Base-by-base conservation (phyloP, 2,888 invertebrate genomes). In the Epinotia bilunana region DNA sequence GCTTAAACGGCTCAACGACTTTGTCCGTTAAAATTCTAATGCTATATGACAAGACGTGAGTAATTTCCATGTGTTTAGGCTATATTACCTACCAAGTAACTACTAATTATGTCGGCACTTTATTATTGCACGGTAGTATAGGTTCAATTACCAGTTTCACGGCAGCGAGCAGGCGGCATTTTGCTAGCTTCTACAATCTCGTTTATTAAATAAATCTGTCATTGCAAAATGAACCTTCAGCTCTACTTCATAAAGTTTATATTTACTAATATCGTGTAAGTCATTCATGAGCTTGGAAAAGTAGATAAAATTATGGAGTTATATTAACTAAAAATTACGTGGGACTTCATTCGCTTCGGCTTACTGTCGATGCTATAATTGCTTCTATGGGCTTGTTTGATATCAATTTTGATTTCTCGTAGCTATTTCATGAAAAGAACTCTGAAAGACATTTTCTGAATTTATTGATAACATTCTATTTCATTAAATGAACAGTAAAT, bases 141-240 rank as follows among this genome's bases (percentile, higher is more conserved):
- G 28, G 33, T 65, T 72, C 28, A 64, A 72, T 72, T 63, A 63
- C 63, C 46, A 46, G 64, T 64, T 72, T 63, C 72, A 46, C 72
- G 55, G 58, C 64, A 28, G 57, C 33, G 62, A n/a, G 60, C 53
- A 63, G 68, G 62, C 68, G 68, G 55, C 53, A 33, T 16, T 33
- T 5, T 7, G 7, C 7, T 39, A n/a, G 43, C 12, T 62, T 43
- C 39, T 11, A 43, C n/a, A 62, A 39, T 12, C 9, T 62, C 39
- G 7, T 62, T 43, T 62, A 9, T n/a, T 60, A 62, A 7, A 33
- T 33, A 18, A 39, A 43, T 1, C 33, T 6, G n/a, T 43, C 12
- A 6, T 62, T 62, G 43, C 62, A 39, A n/a, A 18, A 18, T 39
- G 0, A 62, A 12, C 18, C 39, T 62, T 62, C 1, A 13, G 7